phyloP scores from a whole-genome alignment of 2,888 invertebrate species.

The Saturnia pavonia region DNA sequence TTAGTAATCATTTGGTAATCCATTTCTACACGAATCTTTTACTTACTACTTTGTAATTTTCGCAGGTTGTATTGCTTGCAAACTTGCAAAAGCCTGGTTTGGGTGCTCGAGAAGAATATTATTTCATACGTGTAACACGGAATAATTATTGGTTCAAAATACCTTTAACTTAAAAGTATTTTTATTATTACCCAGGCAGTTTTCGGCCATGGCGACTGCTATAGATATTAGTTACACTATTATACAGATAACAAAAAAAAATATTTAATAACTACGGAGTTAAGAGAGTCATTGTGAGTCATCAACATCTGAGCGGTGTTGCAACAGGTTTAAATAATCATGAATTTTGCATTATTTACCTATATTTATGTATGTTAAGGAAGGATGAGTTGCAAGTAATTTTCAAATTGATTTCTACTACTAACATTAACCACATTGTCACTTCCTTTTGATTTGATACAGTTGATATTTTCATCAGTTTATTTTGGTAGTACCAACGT shows the following conservation, averaged over 20 bases:
- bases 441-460: background rate
- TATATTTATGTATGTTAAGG: background rate
- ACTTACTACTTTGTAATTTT: no score
- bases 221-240: no score
- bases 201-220: no score
- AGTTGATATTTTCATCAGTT: background rate
- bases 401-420: background rate
- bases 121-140: background rate
- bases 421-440: background rate
- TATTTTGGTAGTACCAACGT: background rate
- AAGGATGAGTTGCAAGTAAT: background rate
- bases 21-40: no score
- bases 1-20: no score
- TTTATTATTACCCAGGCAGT: background rate
- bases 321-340: background rate
- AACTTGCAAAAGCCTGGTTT: background rate
- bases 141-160: background rate
- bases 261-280: background rate
- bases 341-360: background rate
- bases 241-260: no score
- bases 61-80: background rate
- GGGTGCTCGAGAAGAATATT: background rate
- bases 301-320: background rate
- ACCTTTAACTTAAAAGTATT: background rate
- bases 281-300: background rate